Percentiles rank a stretch among this genome's conserved stretches.
Evolutionary conservation across 2,113 vertebrate genomes (phyloP).

Genomic region (cattle (Bos taurus)): ARS-UCD2.0 NC_037339.1:30352001-30352500

Average conservation of each 20-base stretch:
- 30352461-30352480: background rate
- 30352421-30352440: background rate
- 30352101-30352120: background rate
- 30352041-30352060: background rate
- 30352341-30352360: background rate
- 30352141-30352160: background rate
- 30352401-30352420: background rate
- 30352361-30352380: background rate
- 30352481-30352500: background rate
- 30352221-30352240: background rate
- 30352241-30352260: background rate
- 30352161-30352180: background rate
- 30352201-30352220: background rate
- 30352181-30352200: background rate
- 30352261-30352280: background rate
- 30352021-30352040: accelerated
- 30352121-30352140: background rate
- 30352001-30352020: background rate
- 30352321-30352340: background rate
- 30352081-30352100: background rate
- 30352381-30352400: background rate
- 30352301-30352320: background rate
- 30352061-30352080: background rate
- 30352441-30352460: background rate
- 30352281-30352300: background rate